Evolutionary conservation across 2,888 invertebrate genomes (phyloP).

Genomic region (Ophion costatus): DNA sequence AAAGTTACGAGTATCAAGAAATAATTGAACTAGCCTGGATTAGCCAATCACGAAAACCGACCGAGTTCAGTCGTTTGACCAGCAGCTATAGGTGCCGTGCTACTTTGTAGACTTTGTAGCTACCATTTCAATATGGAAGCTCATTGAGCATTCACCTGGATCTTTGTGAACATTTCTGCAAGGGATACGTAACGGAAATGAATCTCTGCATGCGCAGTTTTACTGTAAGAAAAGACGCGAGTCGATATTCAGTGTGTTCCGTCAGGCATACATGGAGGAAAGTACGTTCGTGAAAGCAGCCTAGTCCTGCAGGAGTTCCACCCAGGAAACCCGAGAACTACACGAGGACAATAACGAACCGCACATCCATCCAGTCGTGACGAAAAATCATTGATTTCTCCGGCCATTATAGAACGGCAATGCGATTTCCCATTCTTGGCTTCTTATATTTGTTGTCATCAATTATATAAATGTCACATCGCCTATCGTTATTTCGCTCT

Average conservation of each 20-base stretch:
- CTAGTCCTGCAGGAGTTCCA: constrained; percentile 29
- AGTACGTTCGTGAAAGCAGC: constrained; percentile 10
- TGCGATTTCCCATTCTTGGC: constrained; percentile 4
- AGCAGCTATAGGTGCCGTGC: too few relatives aligned
- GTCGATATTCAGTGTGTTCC: constrained; percentile 16
- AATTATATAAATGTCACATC: constrained; percentile 16
- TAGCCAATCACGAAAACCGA: not conserved
- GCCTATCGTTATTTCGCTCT: constrained; percentile 8
- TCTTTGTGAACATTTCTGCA: too few relatives aligned
- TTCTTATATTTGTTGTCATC: constrained; percentile 3
- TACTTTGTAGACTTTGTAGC: too few relatives aligned
- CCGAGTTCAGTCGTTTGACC: too few relatives aligned
- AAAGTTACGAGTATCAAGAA: too few relatives aligned
- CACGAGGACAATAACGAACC: constrained; percentile 40
- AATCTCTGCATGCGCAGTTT: too few relatives aligned
- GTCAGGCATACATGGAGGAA: not conserved
- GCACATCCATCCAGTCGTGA: not conserved
- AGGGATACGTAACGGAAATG: too few relatives aligned
- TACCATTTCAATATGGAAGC: too few relatives aligned
- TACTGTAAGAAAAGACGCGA: not conserved
- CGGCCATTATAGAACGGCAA: constrained; percentile 46
- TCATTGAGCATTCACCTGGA: too few relatives aligned
- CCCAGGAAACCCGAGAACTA: constrained; percentile 21
- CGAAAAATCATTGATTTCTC: constrained; percentile 1
- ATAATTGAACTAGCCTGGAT: too few relatives aligned